phyloP scores from a whole-genome alignment of 2,888 invertebrate species.

The Heliconius aoede region DNA sequence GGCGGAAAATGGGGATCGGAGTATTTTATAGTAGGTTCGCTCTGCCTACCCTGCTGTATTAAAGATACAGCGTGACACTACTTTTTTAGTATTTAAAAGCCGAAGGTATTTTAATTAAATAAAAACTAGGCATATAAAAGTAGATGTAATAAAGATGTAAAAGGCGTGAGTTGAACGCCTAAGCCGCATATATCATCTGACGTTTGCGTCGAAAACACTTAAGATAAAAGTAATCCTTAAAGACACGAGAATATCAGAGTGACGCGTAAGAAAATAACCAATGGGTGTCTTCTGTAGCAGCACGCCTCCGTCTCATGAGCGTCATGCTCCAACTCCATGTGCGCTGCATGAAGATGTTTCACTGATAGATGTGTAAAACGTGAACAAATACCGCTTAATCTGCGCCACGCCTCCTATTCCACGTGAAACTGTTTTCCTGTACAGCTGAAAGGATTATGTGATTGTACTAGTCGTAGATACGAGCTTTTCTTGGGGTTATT shows the following conservation, averaged over 20 bases:
- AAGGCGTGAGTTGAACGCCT: conserved; percentile 4
- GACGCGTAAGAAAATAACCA: conserved; percentile 53
- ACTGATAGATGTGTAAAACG: conserved; percentile 54
- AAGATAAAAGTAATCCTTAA: conserved; percentile 56
- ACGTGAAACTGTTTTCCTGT: conserved; percentile 14
- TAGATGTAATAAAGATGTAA: too few relatives aligned
- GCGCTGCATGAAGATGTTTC: conserved; percentile 58
- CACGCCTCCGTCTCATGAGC: conserved; percentile 76
- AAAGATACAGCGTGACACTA: too few relatives aligned
- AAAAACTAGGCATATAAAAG: neutral
- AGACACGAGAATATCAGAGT: conserved; percentile 47
- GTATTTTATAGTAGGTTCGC: too few relatives aligned
- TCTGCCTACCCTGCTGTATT: too few relatives aligned
- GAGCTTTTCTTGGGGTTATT: neutral
- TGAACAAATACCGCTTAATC: conserved; percentile 60
- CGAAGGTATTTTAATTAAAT: neutral
- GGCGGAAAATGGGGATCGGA: too few relatives aligned
- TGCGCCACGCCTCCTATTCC: conserved; percentile 62
- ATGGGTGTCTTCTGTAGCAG: conserved; percentile 53
- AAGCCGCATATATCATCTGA: conserved; percentile 16
- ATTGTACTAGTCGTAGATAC: neutral
- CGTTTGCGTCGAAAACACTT: conserved; percentile 33
- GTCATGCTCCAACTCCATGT: conserved; percentile 60
- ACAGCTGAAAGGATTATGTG: conserved; percentile 35
- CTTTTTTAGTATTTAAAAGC: too few relatives aligned